phyloP scores from a whole-genome alignment of 1,140 invertebrate genomes.

The Pogonognathellus flavescens region DNA sequence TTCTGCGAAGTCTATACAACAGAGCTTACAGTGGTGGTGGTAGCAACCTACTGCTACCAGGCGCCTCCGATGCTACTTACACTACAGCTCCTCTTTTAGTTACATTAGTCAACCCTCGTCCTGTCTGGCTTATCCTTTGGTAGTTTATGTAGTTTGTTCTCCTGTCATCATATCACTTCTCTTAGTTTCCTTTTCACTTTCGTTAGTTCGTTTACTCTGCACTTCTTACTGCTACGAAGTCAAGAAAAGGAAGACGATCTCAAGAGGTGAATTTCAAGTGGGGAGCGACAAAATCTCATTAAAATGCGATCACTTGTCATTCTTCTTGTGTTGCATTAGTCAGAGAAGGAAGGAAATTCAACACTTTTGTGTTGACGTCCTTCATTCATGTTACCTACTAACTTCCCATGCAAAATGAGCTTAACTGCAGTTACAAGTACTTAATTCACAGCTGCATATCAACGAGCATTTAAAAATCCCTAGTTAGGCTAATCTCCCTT shows the following conservation, averaged over 20 bases:
- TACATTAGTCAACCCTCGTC: slow-evolving; percentile 31
- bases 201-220: slow-evolving; percentile 16
- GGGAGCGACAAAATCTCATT: slow-evolving; percentile 46
- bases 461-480: too few relatives aligned
- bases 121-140: background rate
- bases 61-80: slow-evolving; percentile 2
- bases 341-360: background rate
- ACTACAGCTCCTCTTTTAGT: background rate
- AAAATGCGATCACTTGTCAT: slow-evolving; percentile 46
- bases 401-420: too few relatives aligned
- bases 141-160: slow-evolving; percentile 33
- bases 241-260: slow-evolving; percentile 38
- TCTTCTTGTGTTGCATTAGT: background rate
- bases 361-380: background rate
- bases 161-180: slow-evolving; percentile 21
- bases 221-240: slow-evolving; percentile 3
- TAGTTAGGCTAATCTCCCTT: too few relatives aligned
- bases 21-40: background rate
- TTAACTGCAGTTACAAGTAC: too few relatives aligned
- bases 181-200: slow-evolving; percentile 18
- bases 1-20: background rate
- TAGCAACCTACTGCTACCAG: background rate
- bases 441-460: too few relatives aligned
- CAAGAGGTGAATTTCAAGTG: slow-evolving; percentile 41
- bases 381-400: too few relatives aligned